phyloP scores from a whole-genome alignment of 2,888 invertebrate genomes.

The Hirtodrosophila cameraria region DNA sequence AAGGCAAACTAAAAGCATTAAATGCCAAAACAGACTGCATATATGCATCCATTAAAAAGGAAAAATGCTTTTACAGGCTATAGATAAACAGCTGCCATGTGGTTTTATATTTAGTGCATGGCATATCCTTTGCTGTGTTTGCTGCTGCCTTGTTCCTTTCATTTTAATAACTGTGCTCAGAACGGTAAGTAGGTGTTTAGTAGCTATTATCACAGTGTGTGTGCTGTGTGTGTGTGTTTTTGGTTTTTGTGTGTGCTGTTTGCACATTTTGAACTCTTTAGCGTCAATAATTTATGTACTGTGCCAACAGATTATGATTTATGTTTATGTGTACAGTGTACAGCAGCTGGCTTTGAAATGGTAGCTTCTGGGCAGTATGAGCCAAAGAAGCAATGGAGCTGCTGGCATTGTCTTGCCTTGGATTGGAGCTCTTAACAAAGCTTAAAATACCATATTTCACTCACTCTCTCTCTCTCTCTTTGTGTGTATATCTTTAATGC shows the following conservation, averaged over 20 bases:
- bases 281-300: constrained; percentile 80
- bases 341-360: constrained; percentile 46
- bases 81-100: constrained; percentile 43
- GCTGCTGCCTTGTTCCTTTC: constrained; percentile 20
- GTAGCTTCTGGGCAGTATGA: constrained; percentile 1
- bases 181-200: constrained; percentile 74
- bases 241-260: constrained; percentile 38
- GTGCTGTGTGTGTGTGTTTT: constrained; percentile 20
- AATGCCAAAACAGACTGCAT: constrained; percentile 37
- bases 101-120: constrained; percentile 33
- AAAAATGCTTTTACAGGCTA: constrained; percentile 11
- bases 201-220: constrained; percentile 62
- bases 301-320: constrained; percentile 75
- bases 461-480: constrained; percentile 2
- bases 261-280: constrained; percentile 72
- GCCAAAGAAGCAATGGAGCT: constrained; percentile 8
- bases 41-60: constrained; percentile 40
- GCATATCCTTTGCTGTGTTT: constrained; percentile 1
- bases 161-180: constrained; percentile 58
- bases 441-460: constrained; percentile 50
- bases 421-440: constrained; percentile 21
- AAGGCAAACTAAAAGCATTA: constrained; percentile 7
- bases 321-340: constrained; percentile 62
- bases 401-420: constrained; percentile 44
- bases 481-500: constrained; percentile 25